Evolutionary conservation across 2,113 vertebrate genomes (phyloP).

Genomic region (Colius striatus): DNA sequence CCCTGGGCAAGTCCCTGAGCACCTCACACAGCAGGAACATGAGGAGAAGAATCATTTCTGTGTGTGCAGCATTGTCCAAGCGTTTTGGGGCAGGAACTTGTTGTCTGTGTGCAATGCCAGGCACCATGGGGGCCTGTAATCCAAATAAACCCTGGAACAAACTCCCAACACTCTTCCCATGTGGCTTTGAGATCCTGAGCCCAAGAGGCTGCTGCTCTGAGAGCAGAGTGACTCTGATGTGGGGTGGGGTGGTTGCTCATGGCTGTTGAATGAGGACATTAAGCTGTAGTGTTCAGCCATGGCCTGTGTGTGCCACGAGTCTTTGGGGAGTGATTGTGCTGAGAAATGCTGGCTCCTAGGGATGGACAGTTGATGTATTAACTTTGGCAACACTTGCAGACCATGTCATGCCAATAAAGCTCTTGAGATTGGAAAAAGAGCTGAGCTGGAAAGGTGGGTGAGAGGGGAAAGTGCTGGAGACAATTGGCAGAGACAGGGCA

Average conservation of each 20-base stretch:
- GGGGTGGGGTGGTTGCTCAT: not conserved
- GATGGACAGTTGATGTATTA: conserved; percentile 31
- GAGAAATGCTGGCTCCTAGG: conserved; percentile 10
- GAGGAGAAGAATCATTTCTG: not conserved
- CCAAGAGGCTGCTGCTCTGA: not conserved
- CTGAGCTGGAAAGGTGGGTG: conserved; percentile 37
- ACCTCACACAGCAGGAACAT: not conserved
- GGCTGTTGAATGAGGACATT: conserved; percentile 37
- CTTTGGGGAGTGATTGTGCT: conserved; percentile 47
- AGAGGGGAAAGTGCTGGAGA: not conserved
- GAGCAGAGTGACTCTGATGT: not conserved
- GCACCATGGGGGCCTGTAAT: not conserved
- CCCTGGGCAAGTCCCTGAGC: not conserved
- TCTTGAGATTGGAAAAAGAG: conserved; percentile 39
- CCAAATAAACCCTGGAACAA: not conserved
- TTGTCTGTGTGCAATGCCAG: not conserved
- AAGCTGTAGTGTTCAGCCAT: not conserved
- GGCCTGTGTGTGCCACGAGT: not conserved
- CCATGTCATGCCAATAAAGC: conserved; percentile 56
- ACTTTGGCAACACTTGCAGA: conserved; percentile 57
- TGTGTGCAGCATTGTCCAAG: not conserved
- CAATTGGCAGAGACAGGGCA: conserved; percentile 49
- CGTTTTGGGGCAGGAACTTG: not conserved
- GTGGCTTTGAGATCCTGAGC: not conserved
- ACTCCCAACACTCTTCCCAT: not conserved